phyloP scores from a whole-genome alignment of 2,797 vertebrate species.

The Buphagus erythrorhynchus region DNA sequence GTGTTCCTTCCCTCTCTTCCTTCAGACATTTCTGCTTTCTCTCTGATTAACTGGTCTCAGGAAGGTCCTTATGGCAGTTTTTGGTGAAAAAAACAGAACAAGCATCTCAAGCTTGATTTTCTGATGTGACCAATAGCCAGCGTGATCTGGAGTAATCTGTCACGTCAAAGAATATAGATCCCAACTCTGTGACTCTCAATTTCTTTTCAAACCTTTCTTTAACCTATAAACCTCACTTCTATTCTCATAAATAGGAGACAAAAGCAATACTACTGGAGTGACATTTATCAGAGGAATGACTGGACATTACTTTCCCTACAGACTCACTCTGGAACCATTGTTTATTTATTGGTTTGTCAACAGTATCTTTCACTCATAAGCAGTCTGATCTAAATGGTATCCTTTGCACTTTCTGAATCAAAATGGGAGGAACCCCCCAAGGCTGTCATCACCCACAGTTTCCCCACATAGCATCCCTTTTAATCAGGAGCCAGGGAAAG shows the following conservation, averaged over 20 bases:
- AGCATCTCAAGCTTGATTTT: background rate
- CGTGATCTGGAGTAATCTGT: background rate
- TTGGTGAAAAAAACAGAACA: background rate
- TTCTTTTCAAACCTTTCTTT: background rate
- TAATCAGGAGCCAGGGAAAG: background rate
- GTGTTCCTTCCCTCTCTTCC: background rate
- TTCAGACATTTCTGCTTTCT: background rate
- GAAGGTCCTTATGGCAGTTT: background rate
- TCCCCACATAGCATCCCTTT: background rate
- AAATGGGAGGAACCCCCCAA: background rate
- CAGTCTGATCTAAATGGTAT: background rate
- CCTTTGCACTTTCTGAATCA: background rate
- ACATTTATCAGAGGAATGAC: constrained; percentile 3
- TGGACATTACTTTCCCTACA: background rate
- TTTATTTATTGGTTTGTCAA: background rate
- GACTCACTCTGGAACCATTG: background rate
- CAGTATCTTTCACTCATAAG: background rate
- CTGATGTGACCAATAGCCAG: background rate
- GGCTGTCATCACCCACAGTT: background rate
- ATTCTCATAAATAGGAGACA: constrained; percentile 1
- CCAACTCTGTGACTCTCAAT: background rate
- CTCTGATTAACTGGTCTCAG: background rate
- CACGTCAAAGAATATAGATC: background rate
- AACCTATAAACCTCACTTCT: background rate
- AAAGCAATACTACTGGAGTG: background rate